These are phyloP conservation scores for Grammomys dolichurus DNA, from an alignment of 2,113 vertebrate genomes.

Conservation along the genomic window DNA sequence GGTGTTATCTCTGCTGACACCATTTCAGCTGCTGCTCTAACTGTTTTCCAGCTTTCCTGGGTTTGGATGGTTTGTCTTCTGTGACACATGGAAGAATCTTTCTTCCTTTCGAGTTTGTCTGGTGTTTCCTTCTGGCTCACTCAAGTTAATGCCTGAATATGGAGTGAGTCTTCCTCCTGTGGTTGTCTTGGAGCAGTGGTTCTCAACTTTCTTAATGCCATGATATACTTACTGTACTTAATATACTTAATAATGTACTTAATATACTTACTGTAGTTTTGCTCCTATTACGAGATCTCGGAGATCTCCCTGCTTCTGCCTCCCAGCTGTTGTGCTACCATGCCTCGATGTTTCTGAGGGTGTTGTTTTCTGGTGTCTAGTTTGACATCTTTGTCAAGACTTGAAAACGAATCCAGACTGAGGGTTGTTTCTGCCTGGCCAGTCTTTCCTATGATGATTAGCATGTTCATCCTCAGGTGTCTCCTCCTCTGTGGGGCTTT, in stretches of 20 bases:
- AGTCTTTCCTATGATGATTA: rapidly evolving
- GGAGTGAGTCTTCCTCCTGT: background rate
- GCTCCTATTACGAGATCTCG: background rate
- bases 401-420: background rate
- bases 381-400: background rate
- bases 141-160: background rate
- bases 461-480: background rate
- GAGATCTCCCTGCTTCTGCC: background rate
- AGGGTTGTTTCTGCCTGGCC: background rate
- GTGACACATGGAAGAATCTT: background rate
- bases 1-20: background rate
- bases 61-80: background rate
- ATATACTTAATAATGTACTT: no score
- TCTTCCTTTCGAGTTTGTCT: background rate
- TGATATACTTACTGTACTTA: no score
- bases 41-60: background rate
- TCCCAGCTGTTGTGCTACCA: background rate
- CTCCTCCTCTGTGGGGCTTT: rapidly evolving
- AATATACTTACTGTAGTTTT: background rate
- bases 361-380: background rate
- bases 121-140: background rate
- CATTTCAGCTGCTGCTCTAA: background rate
- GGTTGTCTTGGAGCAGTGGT: background rate
- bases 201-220: background rate
- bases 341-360: background rate